These are phyloP conservation scores for Sphaerodactylus townsendi DNA, from an alignment of 2,113 vertebrate species.

Conservation along the genomic window DNA sequence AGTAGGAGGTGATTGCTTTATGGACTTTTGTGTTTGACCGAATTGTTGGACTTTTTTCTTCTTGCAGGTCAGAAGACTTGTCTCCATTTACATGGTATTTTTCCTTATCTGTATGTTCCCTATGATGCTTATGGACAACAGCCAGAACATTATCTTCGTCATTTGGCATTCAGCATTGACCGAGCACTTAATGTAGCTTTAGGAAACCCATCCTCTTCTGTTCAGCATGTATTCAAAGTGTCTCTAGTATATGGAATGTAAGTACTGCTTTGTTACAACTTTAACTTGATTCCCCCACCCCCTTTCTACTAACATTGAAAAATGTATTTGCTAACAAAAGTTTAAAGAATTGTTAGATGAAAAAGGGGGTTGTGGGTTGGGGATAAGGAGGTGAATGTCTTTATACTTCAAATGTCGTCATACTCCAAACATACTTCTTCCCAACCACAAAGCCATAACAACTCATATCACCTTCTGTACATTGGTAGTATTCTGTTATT, in stretches of 20 bases:
- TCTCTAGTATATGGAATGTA: constrained; percentile 96
- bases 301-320: background rate
- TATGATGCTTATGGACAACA: constrained; percentile 88
- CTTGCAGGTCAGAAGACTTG: constrained; percentile 95
- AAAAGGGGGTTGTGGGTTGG: background rate
- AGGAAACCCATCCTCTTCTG: constrained; percentile 89
- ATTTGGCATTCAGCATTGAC: constrained; percentile 97
- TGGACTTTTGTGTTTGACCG: background rate
- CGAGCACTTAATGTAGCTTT: constrained; percentile 93
- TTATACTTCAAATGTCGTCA: background rate
- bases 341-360: background rate
- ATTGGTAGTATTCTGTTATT: background rate
- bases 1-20: background rate
- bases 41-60: constrained; percentile 43
- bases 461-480: too few relatives aligned
- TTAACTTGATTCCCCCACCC: background rate
- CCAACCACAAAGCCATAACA: too few relatives aligned
- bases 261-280: constrained; percentile 69
- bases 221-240: constrained; percentile 94
- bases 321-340: background rate
- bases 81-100: constrained; percentile 94
- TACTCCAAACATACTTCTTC: background rate
- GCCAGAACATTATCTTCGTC: constrained; percentile 87
- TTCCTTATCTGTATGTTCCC: constrained; percentile 95
- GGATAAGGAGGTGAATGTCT: background rate